These are phyloP conservation scores for Ascidia mentula DNA, from an alignment of 23 tunicate genomes.

Conservation along the genomic window DNA sequence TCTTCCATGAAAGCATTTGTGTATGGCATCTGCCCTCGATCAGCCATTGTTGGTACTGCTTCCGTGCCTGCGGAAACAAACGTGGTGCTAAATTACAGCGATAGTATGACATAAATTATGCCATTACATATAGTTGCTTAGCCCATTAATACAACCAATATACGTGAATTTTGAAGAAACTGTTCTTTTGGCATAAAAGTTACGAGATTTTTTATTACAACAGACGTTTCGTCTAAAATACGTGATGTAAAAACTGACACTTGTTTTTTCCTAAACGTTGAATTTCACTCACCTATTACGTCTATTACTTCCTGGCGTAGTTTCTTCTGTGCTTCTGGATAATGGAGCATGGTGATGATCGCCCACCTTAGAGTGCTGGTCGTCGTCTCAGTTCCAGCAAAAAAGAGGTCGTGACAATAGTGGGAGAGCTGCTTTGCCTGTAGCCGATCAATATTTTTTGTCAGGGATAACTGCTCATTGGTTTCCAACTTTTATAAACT, in stretches of 20 bases:
- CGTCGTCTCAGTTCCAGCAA: slow-evolving; percentile 19
- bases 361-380: slow-evolving; percentile 1
- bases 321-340: slow-evolving; percentile 7
- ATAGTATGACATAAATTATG: background rate
- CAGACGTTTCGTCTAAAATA: background rate
- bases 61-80: background rate
- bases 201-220: background rate
- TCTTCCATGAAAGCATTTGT: slow-evolving; percentile 30
- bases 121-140: background rate
- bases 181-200: background rate
- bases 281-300: background rate
- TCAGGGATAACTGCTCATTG: too few species aligned
- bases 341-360: background rate
- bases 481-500: too few species aligned
- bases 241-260: too few species aligned
- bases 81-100: background rate
- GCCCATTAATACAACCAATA: background rate
- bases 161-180: background rate
- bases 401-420: background rate
- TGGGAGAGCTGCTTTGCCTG: background rate
- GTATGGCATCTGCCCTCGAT: background rate
- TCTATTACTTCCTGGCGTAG: background rate
- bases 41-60: background rate
- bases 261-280: too few species aligned
- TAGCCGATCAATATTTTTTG: too few species aligned